Evolutionary conservation across 2,888 invertebrate species (phyloP).

Genomic region (Lagria hirta): DNA sequence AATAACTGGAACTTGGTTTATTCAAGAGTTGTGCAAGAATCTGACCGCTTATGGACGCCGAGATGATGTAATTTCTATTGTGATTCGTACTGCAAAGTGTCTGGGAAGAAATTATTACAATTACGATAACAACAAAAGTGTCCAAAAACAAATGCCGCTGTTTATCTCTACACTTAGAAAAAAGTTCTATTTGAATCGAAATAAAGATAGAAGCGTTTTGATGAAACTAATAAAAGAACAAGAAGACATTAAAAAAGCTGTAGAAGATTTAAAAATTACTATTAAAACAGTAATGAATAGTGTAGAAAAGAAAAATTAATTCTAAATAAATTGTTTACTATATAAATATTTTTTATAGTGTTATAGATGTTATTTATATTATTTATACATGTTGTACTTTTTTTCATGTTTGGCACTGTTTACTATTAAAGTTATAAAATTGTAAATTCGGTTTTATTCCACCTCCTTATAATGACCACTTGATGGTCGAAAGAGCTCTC

Average conservation of each 20-base stretch:
- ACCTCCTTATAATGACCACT: too few relatives aligned
- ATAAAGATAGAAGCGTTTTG: slow-evolving; percentile 41
- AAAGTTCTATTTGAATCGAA: slow-evolving; percentile 46
- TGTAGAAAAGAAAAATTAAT: too few relatives aligned
- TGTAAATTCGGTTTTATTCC: too few relatives aligned
- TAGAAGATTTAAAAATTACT: too few relatives aligned
- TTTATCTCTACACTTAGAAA: slow-evolving; percentile 45
- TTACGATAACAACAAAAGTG: slow-evolving; percentile 7
- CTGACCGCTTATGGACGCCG: slow-evolving; percentile 43
- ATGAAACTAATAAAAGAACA: slow-evolving; percentile 20
- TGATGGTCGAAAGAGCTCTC: too few relatives aligned
- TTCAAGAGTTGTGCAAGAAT: slow-evolving; percentile 49
- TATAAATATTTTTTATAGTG: too few relatives aligned
- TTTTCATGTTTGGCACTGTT: too few relatives aligned
- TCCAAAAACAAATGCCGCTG: slow-evolving; percentile 45
- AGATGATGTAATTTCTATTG: slow-evolving; percentile 46
- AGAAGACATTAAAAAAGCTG: slow-evolving; percentile 24
- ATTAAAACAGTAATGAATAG: too few relatives aligned
- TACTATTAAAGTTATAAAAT: too few relatives aligned
- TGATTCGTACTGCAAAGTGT: slow-evolving; percentile 46
- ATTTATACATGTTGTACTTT: too few relatives aligned
- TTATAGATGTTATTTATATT: too few relatives aligned
- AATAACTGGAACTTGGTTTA: slow-evolving; percentile 47
- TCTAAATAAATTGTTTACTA: too few relatives aligned
- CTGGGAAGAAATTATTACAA: slow-evolving; percentile 43